Base-by-base conservation (phyloP, 2,797 vertebrate genomes). In the Phalloptychus januarius region DNA sequence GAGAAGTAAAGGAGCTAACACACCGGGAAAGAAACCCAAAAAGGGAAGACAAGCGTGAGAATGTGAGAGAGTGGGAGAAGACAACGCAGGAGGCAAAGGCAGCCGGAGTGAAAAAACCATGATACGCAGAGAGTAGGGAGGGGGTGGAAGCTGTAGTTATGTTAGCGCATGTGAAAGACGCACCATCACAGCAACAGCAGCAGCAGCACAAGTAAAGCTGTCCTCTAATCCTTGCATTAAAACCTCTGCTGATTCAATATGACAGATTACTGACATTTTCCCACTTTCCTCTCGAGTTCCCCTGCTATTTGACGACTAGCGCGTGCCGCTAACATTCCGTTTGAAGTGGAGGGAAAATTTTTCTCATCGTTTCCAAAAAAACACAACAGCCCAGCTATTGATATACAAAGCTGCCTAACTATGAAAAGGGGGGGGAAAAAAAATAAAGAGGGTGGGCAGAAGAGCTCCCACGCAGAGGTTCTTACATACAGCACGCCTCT, bases 261-360 rank as follows among this genome's bases (percentile, higher is more conserved):
- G 82, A 88, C 88, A 94, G 94, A 94, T 95, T 95, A 94, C 84
- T 80, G 85, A 87, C 86, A 87, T 91, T 89, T 91, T 75, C 82
- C 89, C 88, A 89, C 84, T 85, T 84, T 81, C 83, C 78, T 76
- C 83, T 83, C 69, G 42, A 79, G 86, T 69, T 80, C 76, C 5
- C 18, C 33, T 16, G 61, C 79, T 77, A 72, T 85, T 80, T 7
- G 31, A 76, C 80, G 79, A 81, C 81, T 77, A 78, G 70, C 5
- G 76, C 46, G 42, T 58, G 54, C 52, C 78, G 48, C 71, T 46
- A 83, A 87, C 72, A 52, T 56, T 54, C 80, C 84, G 77, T 83
- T 72, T 70, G 73, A 75, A 75, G 40, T 78, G 80, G 52, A 72
- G 79, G 40, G 7, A 83, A 82, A 87, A 78, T 4, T 0, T 0